Conservation (phyloP, 2,888 invertebrate species). For the Mythimna ferrago region DNA sequence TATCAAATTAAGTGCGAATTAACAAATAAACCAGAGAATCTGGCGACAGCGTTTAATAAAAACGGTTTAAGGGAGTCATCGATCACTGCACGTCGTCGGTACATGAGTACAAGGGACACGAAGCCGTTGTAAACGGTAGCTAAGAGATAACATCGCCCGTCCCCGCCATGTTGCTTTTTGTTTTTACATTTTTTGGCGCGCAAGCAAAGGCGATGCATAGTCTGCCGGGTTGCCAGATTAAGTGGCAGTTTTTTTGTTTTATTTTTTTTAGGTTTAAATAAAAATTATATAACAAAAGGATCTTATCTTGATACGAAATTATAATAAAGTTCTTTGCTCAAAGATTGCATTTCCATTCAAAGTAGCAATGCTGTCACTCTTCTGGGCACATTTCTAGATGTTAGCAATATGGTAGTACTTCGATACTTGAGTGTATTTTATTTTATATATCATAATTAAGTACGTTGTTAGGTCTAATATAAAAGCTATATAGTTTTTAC, state of each 20-base stretch:
- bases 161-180: constrained; percentile 71
- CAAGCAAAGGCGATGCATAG: constrained; percentile 53
- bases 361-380: too few species aligned
- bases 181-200: constrained; percentile 60
- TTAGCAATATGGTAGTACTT: too few species aligned
- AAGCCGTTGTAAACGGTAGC: constrained; percentile 77
- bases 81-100: constrained; percentile 58
- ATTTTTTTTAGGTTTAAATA: neutral
- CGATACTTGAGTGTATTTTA: too few species aligned
- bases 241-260: constrained; percentile 18
- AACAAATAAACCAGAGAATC: constrained; percentile 49
- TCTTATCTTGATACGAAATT: neutral
- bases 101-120: constrained; percentile 47
- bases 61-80: constrained; percentile 47
- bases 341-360: too few species aligned
- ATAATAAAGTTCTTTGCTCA: neutral
- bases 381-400: too few species aligned
- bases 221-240: constrained; percentile 53
- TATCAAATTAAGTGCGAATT: constrained; percentile 47
- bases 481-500: constrained; percentile 13
- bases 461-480: too few species aligned
- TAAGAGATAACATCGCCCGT: constrained; percentile 75
- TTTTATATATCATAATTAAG: too few species aligned
- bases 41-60: constrained; percentile 32
- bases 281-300: neutral